phyloP scores from a whole-genome alignment of 2,113 vertebrate genomes.

The Corythaeola cristata region DNA sequence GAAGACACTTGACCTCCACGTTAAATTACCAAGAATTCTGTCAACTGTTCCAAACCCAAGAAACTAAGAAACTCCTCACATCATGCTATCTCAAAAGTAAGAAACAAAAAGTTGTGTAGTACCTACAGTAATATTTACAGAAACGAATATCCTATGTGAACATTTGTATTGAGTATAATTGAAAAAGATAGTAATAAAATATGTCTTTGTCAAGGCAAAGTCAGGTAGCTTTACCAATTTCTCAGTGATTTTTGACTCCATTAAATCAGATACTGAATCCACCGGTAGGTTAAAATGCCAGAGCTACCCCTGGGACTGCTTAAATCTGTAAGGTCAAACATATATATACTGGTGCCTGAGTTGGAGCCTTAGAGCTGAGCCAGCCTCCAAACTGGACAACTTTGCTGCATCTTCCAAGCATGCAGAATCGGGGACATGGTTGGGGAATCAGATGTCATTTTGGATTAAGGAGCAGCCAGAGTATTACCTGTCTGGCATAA shows the following conservation, averaged over 20 bases:
- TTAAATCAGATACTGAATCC: neutral
- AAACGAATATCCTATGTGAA: neutral
- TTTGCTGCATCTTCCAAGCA: neutral
- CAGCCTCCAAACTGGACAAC: neutral
- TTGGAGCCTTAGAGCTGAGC: neutral
- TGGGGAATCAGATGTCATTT: neutral
- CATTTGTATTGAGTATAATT: neutral
- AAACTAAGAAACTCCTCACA: neutral
- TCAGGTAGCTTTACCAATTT: neutral
- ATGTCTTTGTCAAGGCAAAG: neutral
- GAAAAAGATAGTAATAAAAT: neutral
- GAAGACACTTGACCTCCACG: constrained; percentile 40
- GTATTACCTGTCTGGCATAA: neutral
- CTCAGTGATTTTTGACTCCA: neutral
- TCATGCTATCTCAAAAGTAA: neutral
- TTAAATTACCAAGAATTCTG: constrained; percentile 73
- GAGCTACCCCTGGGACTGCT: neutral
- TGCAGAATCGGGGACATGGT: accelerated
- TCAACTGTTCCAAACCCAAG: constrained; percentile 28
- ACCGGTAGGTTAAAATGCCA: neutral
- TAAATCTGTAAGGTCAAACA: neutral
- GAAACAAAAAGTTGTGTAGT: neutral
- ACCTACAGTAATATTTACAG: neutral
- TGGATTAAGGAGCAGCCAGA: neutral
- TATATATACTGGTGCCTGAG: neutral